Percentiles rank a stretch among this genome's conserved stretches.
Evolutionary conservation across 64 coral and sea anemone genomes (phyloP).

Genomic region (Cladopsammia gracilis): DNA sequence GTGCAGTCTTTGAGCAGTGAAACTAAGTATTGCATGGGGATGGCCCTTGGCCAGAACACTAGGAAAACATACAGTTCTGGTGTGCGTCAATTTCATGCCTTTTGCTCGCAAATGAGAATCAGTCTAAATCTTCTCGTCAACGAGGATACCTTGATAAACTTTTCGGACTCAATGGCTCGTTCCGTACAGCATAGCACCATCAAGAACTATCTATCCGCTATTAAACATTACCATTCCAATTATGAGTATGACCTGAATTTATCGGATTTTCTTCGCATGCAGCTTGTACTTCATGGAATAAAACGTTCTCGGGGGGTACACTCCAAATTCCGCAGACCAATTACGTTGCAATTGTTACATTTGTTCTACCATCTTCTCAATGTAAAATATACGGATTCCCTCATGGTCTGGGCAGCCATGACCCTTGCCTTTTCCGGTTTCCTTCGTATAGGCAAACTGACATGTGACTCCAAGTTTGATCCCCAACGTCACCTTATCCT

Average conservation of each 20-base stretch:
- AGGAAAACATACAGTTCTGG: neutral
- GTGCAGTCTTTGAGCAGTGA: neutral
- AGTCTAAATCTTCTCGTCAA: neutral
- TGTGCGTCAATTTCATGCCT: neutral
- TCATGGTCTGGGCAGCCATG: slow-evolving; percentile 68
- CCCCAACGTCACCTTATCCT: neutral
- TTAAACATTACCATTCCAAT: neutral
- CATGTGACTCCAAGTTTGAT: slow-evolving; percentile 37
- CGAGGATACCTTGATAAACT: neutral
- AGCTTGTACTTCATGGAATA: neutral
- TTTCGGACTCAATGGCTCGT: neutral
- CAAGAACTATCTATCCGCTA: neutral
- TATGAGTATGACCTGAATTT: neutral
- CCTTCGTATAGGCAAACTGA: slow-evolving; percentile 44
- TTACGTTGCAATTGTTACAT: neutral
- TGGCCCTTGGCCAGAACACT: neutral
- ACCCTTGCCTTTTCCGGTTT: slow-evolving; percentile 51
- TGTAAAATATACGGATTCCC: neutral
- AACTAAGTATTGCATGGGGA: neutral
- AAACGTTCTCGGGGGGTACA: neutral
- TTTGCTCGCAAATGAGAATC: neutral
- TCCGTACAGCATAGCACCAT: neutral
- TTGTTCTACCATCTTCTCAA: slow-evolving; percentile 10
- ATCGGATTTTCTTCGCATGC: neutral
- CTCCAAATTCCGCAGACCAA: neutral